Base-by-base conservation (phyloP, 1,140 invertebrate species). In the Plutomurus gul region DNA sequence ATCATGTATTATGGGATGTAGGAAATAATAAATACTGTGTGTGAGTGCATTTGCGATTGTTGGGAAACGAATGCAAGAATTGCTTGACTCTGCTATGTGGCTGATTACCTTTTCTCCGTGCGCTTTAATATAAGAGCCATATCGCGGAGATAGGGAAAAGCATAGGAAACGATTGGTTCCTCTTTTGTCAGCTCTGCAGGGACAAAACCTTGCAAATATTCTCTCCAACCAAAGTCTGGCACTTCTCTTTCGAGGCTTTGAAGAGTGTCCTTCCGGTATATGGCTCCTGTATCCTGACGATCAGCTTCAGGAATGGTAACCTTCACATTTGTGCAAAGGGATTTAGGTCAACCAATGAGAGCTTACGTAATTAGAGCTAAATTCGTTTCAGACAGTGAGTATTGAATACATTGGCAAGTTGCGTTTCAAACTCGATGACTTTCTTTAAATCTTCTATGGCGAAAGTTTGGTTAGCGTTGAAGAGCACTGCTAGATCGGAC, bases 91-190 rank as follows among this genome's bases (percentile, higher is more conserved):
- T 20, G 5, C 3, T 25, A 3, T 51, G 25, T 22, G 5, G 4
- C 13, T 51, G 18, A 78, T 84, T 85, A 93, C 93, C 92, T 90
- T 36, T 86, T 87, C 74, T 94, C 91, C 8, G 92, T 93, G 65
- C 87, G 86, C 27, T 89, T 85, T 1, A 95, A 80, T 22, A 95
- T 92, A 79, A 89, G 88, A 1, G 92, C 93, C 90, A 95, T 91
- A 84, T 93, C 88, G n/a, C 90, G 87, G 16, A 96, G 90, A 86
- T 95, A 96, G 0, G 91, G 88, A 86, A 94, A 89, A 0, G 93
- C 92, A 85, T 96, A 96, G 25, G 90, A 89, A 1, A 96, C 94
- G 3, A 96, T 88, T 0, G 90, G 90, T 83, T 96, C 94, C 5
- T 91, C 86, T 1, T 90, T 88, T 1, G 89, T 88, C 10, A 96